Conservation (phyloP, 92 coral and sea anemone species). For the Bergia puertoricense region DNA sequence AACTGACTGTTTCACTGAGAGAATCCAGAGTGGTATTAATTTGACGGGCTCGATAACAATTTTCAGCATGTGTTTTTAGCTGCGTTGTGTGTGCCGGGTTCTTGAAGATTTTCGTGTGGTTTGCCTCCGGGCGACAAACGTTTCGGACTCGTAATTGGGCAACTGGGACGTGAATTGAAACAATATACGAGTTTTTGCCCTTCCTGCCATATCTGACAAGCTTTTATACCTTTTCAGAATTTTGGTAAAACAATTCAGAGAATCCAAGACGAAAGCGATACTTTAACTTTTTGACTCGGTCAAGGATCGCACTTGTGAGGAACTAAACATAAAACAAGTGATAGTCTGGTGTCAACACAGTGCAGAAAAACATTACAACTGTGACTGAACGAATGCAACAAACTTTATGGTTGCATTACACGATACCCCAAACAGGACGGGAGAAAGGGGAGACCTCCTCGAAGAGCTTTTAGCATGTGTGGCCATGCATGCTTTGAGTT, state of each 20-base stretch:
- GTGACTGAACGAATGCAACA: background rate
- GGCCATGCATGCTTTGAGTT: background rate
- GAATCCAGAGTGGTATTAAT: conserved; percentile 9
- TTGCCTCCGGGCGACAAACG: background rate
- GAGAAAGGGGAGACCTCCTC: background rate
- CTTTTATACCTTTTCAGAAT: background rate
- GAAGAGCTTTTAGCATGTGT: background rate
- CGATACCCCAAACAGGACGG: background rate
- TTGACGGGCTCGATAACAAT: background rate
- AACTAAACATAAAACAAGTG: background rate
- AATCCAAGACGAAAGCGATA: conserved; percentile 18
- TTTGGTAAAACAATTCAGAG: conserved; percentile 13
- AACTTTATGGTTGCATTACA: background rate
- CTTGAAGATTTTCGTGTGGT: background rate
- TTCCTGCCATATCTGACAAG: background rate
- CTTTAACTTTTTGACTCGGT: background rate
- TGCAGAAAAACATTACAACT: background rate
- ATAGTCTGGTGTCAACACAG: background rate
- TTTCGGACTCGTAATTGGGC: background rate
- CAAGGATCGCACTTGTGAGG: conserved; percentile 16
- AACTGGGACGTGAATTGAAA: background rate
- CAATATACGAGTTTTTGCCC: background rate
- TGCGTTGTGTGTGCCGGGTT: conserved; percentile 3
- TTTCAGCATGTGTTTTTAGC: background rate
- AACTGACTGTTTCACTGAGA: conserved; percentile 25